Conservation (phyloP, 2,113 vertebrate genomes). For the Orycteropus afer region DNA sequence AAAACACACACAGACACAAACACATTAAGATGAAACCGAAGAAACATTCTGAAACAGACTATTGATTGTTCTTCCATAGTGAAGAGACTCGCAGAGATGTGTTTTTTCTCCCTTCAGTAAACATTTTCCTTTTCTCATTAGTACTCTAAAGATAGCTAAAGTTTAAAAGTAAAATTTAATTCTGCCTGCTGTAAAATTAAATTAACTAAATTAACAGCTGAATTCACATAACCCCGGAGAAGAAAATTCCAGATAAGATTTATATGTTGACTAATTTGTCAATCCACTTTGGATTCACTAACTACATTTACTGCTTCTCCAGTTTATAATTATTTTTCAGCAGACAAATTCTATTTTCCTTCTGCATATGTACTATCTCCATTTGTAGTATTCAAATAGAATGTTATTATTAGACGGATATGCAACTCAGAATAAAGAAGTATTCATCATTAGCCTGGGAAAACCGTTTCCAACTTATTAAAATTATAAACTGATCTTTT, state of each 20-base stretch:
- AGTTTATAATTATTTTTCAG: background rate
- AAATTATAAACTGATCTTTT: background rate
- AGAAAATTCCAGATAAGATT: background rate
- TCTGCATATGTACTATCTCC: background rate
- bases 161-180: background rate
- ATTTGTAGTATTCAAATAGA: background rate
- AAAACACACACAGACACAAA: too few species aligned
- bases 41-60: background rate
- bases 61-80: background rate
- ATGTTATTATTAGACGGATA: background rate
- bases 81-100: background rate
- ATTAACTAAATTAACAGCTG: background rate
- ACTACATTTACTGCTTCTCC: background rate
- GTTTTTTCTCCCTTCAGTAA: background rate
- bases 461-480: background rate
- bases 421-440: background rate
- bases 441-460: background rate
- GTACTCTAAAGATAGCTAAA: conserved; percentile 10
- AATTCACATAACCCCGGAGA: background rate
- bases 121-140: conserved; percentile 23
- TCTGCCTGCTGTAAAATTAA: background rate
- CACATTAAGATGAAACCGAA: background rate
- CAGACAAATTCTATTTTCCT: background rate
- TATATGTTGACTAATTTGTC: background rate
- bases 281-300: background rate